phyloP scores from a whole-genome alignment of 1,140 invertebrate species.

The Pseudomyrmex pallidus region DNA sequence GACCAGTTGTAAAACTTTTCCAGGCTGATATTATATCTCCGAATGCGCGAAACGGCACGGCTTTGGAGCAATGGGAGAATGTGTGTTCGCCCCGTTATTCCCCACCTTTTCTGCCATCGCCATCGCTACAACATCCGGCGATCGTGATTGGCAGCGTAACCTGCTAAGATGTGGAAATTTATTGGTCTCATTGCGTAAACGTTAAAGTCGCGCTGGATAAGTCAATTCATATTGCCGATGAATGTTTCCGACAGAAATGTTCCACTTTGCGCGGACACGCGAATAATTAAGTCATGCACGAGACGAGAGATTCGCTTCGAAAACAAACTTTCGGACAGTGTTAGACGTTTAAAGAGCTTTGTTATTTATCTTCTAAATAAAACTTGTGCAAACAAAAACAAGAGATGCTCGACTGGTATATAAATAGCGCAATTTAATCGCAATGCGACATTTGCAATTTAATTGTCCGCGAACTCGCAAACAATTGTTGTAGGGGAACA shows the following conservation, averaged over 20 bases:
- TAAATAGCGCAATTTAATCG: not conserved
- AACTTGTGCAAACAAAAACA: not conserved
- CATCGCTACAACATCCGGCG: constrained; percentile 19
- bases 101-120: not conserved
- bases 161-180: constrained; percentile 11
- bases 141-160: constrained; percentile 7
- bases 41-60: constrained; percentile 49
- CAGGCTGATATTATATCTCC: constrained; percentile 30
- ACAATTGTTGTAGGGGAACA: too few species aligned
- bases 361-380: too few species aligned
- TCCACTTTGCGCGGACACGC: not conserved
- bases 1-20: constrained; percentile 56
- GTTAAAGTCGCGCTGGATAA: not conserved
- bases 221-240: constrained; percentile 3
- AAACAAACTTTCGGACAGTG: not conserved
- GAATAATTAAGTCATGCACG: not conserved
- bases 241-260: not conserved
- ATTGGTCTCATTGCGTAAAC: not conserved
- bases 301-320: not conserved
- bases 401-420: not conserved
- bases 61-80: constrained; percentile 3
- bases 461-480: constrained; percentile 15
- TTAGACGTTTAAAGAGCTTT: too few species aligned
- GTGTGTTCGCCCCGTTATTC: constrained; percentile 17
- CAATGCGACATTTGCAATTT: not conserved